phyloP scores from a whole-genome alignment of 2,113 vertebrate genomes.

The Cyanocitta stelleri region DNA sequence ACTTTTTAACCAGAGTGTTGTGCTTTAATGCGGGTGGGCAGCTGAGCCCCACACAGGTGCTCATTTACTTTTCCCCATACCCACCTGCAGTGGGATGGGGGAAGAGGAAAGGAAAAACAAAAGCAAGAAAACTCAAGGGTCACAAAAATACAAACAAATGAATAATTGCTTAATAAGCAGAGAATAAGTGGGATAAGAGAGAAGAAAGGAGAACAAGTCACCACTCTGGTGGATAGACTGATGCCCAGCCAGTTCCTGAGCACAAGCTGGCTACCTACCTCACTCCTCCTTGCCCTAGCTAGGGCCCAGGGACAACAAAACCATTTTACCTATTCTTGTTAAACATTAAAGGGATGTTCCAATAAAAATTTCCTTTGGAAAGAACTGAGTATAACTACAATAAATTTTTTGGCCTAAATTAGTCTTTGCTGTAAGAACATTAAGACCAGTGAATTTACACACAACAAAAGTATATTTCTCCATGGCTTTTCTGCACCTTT shows the following conservation, averaged over 20 bases:
- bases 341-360: background rate
- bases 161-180: background rate
- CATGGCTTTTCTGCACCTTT: background rate
- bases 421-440: background rate
- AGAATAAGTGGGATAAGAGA: background rate
- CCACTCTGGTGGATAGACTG: background rate
- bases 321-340: background rate
- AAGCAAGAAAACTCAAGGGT: background rate
- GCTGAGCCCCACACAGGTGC: background rate
- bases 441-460: background rate
- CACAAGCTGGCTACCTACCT: background rate
- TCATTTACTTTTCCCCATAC: background rate
- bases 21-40: background rate
- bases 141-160: background rate
- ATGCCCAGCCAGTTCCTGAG: background rate
- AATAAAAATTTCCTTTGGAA: background rate
- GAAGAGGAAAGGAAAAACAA: background rate
- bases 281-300: background rate
- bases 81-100: too few relatives aligned
- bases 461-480: background rate
- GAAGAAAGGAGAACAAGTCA: background rate
- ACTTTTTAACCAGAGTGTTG: background rate
- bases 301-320: background rate
- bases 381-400: background rate
- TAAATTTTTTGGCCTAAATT: background rate